Base-by-base conservation (phyloP, 2,888 invertebrate genomes). In the Harpagoxenus sublaevis region DNA sequence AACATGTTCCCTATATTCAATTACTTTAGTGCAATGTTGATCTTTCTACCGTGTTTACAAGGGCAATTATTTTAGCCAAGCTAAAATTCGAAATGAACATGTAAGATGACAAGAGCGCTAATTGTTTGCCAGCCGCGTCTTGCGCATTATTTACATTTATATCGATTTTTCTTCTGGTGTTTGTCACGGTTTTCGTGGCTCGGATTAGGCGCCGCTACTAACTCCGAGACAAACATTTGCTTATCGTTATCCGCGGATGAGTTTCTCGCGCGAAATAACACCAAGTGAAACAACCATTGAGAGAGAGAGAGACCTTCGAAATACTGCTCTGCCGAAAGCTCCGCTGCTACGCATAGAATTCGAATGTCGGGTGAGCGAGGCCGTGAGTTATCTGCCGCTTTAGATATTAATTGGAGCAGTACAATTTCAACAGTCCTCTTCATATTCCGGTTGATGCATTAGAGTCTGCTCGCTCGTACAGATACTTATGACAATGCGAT, bases 401-500 rank as follows among this genome's bases (percentile, higher is more conserved):
- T 81, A 68, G 35, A 63, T 73, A 79, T 66, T 89, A 88, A 88
- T 88, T 88, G 90, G 71, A 77, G 57, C 85, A 75, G 77, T 75
- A 73, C 83, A 86, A 90, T 89, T 86, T 84, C 86, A 82, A 75
- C 68, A 48, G 57, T 28, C 51, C 39, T 66, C 65, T 74, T 68
- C 57, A 51, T 82, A 84, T 63, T 28, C 48, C 70, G 48, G 18
- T 60, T 45, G 83, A 62, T 77, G 70, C 53, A 74, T 90, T 86
- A 84, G 66, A 74, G 83, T 82, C 83, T 60, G 75, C 31, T 75
- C 84, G 60, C 53, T 77, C 55, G 53, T 68, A 79, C 53, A 45
- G 66, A 83, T 86, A 90, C 87, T 89, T 89, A 90, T 83, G 79
- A 73, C 63, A 90, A 82, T 73, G 65, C 53, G 23, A 81, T 81